Evolutionary conservation across 2,888 invertebrate species (phyloP).

Genomic region (Ceratothoa steindachneri): DNA sequence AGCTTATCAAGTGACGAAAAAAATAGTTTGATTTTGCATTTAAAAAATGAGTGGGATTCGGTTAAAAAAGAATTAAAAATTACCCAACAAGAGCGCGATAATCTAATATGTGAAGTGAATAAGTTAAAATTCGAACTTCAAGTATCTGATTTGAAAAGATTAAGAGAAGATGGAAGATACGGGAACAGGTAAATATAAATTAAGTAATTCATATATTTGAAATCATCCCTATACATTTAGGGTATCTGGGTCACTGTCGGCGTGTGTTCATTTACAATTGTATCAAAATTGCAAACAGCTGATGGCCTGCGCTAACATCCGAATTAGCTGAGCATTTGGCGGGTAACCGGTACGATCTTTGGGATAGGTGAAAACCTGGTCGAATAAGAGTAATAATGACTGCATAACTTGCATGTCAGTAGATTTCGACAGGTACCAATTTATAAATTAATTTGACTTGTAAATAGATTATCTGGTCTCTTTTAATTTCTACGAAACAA

Average conservation of each 20-base stretch:
- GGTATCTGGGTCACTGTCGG: background rate
- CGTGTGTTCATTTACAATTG: background rate
- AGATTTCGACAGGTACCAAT: too few species aligned
- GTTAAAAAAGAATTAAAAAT: constrained; percentile 42
- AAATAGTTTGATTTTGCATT: constrained; percentile 28
- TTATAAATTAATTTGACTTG: too few species aligned
- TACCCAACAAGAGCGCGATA: constrained; percentile 46
- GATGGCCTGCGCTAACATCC: background rate
- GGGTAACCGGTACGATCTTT: background rate
- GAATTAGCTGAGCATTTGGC: background rate
- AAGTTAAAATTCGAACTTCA: constrained; percentile 47
- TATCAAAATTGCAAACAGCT: background rate
- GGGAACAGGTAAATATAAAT: constrained; percentile 33
- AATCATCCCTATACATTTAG: background rate
- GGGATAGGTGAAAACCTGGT: background rate
- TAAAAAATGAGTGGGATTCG: constrained; percentile 29
- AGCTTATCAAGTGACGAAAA: constrained; percentile 33
- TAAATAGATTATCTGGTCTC: too few species aligned
- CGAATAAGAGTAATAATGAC: too few species aligned
- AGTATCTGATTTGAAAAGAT: constrained; percentile 45
- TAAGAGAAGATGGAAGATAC: constrained; percentile 41
- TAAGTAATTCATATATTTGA: background rate
- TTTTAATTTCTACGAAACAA: too few species aligned
- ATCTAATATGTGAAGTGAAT: constrained; percentile 45
- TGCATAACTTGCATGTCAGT: too few species aligned